A percentile compares a stretch with the other conserved stretches of the same genome.
Conservation (phyloP, 2,797 vertebrate species). For the Ispidina lecontei region DNA sequence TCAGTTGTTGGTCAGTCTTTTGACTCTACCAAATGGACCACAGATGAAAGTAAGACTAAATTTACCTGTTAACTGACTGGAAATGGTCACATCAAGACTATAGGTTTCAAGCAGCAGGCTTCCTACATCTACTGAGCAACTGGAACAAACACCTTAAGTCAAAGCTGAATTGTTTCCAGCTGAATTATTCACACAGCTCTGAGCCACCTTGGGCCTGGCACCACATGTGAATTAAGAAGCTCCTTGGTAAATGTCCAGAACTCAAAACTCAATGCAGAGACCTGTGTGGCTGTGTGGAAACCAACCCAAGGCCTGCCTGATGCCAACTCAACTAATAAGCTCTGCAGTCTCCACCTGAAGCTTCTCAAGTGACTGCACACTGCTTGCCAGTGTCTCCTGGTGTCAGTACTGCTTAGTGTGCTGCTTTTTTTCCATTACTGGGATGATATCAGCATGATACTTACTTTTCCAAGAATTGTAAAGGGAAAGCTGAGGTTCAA, state of each 20-base stretch:
- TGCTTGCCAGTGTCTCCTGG: not conserved
- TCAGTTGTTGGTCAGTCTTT: not conserved
- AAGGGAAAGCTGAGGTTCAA: not conserved
- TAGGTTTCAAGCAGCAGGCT: not conserved
- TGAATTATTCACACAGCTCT: not conserved
- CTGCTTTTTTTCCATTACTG: not conserved
- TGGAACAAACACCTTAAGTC: not conserved
- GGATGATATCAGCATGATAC: not conserved
- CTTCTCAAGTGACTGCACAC: not conserved
- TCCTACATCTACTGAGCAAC: not conserved
- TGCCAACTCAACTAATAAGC: not conserved
- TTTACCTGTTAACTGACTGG: not conserved
- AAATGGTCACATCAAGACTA: not conserved
- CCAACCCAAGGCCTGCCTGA: not conserved
- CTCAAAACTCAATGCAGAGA: not conserved
- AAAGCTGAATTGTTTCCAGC: not conserved
- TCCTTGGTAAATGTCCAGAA: not conserved
- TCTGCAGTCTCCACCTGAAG: not conserved
- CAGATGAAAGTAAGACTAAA: not conserved
- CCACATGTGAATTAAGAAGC: not conserved
- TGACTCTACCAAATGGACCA: not conserved
- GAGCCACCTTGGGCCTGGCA: not conserved
- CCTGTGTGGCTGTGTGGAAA: not conserved
- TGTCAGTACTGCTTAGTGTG: not conserved
- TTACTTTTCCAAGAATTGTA: conserved; percentile 18